Conservation (phyloP, 2,113 vertebrate species). For the Syngnathoides biaculeatus region DNA sequence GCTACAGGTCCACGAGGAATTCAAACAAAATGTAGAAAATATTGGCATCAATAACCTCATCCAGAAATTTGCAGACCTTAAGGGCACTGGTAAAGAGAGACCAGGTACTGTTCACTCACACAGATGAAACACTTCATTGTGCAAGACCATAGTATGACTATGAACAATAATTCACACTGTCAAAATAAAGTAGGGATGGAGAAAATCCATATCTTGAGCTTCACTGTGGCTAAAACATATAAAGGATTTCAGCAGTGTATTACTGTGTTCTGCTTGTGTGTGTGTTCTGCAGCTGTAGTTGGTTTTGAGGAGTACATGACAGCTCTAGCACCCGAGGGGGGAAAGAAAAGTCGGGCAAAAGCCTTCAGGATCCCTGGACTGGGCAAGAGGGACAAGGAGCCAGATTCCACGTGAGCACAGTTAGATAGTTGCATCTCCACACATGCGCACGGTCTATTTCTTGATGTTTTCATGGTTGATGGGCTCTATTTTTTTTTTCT, state of each 20-base stretch:
- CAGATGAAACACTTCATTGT: neutral
- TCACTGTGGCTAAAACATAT: neutral
- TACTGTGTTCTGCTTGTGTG: neutral
- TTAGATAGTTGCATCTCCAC: neutral
- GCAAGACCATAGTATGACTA: neutral
- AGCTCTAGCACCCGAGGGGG: constrained; percentile 68
- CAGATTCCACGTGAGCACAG: constrained; percentile 73
- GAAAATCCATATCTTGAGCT: neutral
- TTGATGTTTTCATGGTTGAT: neutral
- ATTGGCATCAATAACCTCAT: constrained; percentile 85
- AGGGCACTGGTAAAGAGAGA: constrained; percentile 84
- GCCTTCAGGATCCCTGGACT: constrained; percentile 89
- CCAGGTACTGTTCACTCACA: constrained; percentile 73
- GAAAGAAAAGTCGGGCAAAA: constrained; percentile 82
- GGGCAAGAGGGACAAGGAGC: constrained; percentile 84
- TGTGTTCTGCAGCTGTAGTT: constrained; percentile 70
- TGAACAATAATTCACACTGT: neutral
- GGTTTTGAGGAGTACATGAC: constrained; percentile 83
- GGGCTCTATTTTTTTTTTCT: neutral
- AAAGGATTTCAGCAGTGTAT: neutral
- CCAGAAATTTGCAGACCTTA: constrained; percentile 85
- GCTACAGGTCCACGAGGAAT: constrained; percentile 89
- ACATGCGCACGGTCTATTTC: neutral
- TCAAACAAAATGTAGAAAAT: constrained; percentile 96
- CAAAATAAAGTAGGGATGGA: constrained; percentile 3